Evolutionary conservation across 2,888 invertebrate genomes (phyloP).

Genomic region (Stegophylla sp.): DNA sequence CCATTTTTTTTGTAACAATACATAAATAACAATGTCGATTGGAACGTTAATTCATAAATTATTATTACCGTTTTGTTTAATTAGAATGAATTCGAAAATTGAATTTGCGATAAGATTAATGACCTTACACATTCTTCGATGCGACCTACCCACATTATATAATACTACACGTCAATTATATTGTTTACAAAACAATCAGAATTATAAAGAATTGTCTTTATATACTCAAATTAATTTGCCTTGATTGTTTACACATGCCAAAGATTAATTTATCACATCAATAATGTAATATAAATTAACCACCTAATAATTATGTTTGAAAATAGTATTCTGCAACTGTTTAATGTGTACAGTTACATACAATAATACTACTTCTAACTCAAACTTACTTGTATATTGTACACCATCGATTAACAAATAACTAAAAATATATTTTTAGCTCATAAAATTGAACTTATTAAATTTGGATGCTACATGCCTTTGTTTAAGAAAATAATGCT

Average conservation of each 20-base stretch:
- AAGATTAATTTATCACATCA: too few relatives aligned
- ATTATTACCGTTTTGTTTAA: neutral
- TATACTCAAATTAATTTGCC: too few relatives aligned
- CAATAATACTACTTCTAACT: too few relatives aligned
- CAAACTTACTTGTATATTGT: too few relatives aligned
- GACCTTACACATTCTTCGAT: neutral
- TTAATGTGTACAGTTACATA: too few relatives aligned
- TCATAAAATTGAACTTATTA: too few relatives aligned
- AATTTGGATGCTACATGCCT: neutral
- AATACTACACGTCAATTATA: neutral
- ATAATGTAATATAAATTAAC: too few relatives aligned
- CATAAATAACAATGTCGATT: neutral
- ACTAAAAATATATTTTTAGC: too few relatives aligned
- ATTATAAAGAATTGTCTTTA: too few relatives aligned
- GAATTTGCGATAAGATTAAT: neutral
- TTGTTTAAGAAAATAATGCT: conserved; percentile 6
- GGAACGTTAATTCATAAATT: neutral
- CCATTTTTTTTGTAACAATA: neutral
- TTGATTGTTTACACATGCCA: too few relatives aligned
- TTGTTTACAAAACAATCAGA: neutral
- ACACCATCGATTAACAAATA: neutral
- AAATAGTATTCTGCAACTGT: too few relatives aligned
- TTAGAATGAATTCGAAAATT: neutral
- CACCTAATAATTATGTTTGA: too few relatives aligned
- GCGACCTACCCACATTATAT: neutral